Evolutionary conservation across 2,888 invertebrate genomes (phyloP).

Genomic region (Celastrina argiolus): DNA sequence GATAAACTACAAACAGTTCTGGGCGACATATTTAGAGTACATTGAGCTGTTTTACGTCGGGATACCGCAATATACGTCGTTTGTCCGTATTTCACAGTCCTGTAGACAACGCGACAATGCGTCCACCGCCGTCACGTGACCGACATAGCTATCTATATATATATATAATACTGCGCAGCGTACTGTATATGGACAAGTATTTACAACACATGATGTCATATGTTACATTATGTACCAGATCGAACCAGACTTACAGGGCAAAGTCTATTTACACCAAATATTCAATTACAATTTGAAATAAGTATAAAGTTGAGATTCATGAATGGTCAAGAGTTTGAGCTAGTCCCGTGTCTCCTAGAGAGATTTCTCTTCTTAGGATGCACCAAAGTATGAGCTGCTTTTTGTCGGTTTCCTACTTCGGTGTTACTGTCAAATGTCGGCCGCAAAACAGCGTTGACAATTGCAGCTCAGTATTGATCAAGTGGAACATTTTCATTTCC

Average conservation of each 20-base stretch:
- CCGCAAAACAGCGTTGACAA: too few relatives aligned
- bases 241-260: background rate
- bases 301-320: too few relatives aligned
- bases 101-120: slow-evolving; percentile 4
- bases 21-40: background rate
- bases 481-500: too few relatives aligned
- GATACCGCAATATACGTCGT: background rate
- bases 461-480: too few relatives aligned
- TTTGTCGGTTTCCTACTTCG: too few relatives aligned
- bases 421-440: too few relatives aligned
- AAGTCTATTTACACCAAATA: background rate
- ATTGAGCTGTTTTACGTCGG: background rate
- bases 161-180: slow-evolving; percentile 2
- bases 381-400: too few relatives aligned
- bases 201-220: slow-evolving; percentile 7
- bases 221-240: background rate
- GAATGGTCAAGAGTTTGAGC: too few relatives aligned
- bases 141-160: background rate
- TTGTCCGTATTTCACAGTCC: background rate
- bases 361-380: too few relatives aligned
- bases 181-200: slow-evolving; percentile 1
- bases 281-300: too few relatives aligned
- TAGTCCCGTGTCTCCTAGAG: too few relatives aligned
- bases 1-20: background rate
- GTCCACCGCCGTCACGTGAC: background rate